Evolutionary conservation across 2,113 vertebrate genomes (phyloP).

Genomic region (Syrmaticus mikado): DNA sequence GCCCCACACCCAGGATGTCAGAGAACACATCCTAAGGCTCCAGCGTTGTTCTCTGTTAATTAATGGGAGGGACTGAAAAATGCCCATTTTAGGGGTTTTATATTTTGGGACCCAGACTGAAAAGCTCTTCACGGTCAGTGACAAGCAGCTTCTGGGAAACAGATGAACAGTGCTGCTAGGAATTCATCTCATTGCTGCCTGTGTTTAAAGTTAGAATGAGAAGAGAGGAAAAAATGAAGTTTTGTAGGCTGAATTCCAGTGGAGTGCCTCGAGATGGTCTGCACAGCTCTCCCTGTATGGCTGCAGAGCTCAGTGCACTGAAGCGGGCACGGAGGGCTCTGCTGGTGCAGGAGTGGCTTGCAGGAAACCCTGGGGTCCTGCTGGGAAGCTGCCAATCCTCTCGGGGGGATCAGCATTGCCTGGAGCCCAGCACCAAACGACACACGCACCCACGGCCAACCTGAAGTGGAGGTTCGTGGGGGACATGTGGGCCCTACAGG

Average conservation of each 20-base stretch:
- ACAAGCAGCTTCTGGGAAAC: conserved; percentile 63
- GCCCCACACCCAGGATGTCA: not conserved
- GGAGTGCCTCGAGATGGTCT: not conserved
- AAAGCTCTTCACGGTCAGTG: conserved; percentile 38
- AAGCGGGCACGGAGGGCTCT: conserved; percentile 6
- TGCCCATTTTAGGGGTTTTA: conserved; percentile 67
- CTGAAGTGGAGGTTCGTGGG: fast-evolving
- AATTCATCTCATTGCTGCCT: conserved; percentile 58
- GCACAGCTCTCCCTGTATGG: conserved; percentile 57
- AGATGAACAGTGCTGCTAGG: conserved; percentile 62
- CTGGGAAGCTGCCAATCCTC: not conserved
- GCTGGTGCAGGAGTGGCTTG: not conserved
- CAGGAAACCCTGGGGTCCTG: not conserved
- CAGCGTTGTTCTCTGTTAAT: not conserved
- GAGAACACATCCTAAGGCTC: not conserved
- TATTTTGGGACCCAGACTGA: conserved; percentile 43
- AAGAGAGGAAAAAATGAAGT: not conserved
- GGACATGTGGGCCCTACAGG: too few relatives aligned
- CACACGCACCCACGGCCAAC: too few relatives aligned
- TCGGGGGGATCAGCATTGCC: not conserved
- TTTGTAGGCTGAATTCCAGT: conserved; percentile 57
- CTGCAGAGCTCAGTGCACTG: not conserved
- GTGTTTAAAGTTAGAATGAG: conserved; percentile 62
- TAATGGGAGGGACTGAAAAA: conserved; percentile 30
- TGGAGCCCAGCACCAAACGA: not conserved